Evolutionary conservation across 2,888 invertebrate genomes (phyloP), one percentile per base, ranked within the genome.

Genomic region (Amphipoea oculea): DNA sequence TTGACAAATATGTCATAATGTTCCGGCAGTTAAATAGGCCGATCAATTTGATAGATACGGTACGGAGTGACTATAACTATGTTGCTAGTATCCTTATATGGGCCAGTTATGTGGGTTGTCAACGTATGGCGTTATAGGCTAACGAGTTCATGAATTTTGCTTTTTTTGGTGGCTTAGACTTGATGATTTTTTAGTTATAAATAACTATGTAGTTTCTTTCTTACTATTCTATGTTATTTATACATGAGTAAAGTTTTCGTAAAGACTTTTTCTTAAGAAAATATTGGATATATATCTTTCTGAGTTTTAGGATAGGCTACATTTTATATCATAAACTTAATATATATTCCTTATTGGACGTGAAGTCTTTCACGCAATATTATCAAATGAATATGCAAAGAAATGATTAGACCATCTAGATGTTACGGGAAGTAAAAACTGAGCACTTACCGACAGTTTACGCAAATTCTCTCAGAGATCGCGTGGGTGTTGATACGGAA

Each of bases 21-120:
- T 85, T 85, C 84, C 86, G 84, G 82, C 82, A 82, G n/a, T 23
- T 62, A 45, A 76, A 82, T 78, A 78, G 69, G 75, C 73, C 69
- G 79, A 68, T 67, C 74, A 70, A 68, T 77, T 72, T 71, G 29
- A 57, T 80, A 14, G 57, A 84, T 86, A 86, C 79, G 87, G 88
- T 86, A 86, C 79, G 87, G 88, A 60, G 20, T 45, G 29, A 6
- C 12, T 51, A 70, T 45, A 70, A 62, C 9, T 65, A 66, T 63
- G 20, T 17, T n/a, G 14, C 40, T n/a, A 20, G 23, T 4, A 1
- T 57, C 76, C 72, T 29, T 80, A 17, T 71, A 73, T 29, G 67
- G 68, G 14, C 4, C 42, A 17, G 48, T 63, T 63, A 76, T 75
- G 88, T 87, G 80, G 84, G 88, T 63, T 79, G 79, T 14, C 68